Conservation (phyloP, 1,140 invertebrate genomes). For the Macrotrachela quadricornifera region DNA sequence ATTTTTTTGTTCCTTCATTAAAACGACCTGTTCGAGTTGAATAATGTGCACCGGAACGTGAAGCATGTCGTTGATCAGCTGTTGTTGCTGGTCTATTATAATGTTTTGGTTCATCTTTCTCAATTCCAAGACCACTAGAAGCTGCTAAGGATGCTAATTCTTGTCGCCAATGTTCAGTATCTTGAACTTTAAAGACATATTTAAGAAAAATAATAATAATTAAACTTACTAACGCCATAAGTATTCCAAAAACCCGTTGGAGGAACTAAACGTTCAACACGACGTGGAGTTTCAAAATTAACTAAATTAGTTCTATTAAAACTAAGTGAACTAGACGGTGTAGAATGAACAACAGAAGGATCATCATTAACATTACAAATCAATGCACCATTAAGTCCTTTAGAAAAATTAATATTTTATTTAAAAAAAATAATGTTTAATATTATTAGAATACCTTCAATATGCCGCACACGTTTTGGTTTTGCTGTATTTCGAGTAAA, state of each 20-base stretch:
- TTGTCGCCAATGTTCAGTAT: conserved; percentile 5
- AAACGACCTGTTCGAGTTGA: too few species aligned
- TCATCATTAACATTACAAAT: conserved; percentile 28
- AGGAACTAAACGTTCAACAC: conserved; percentile 20
- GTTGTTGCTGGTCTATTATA: not conserved
- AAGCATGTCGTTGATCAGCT: too few species aligned
- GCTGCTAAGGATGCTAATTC: conserved; percentile 1
- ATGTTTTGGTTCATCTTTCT: not conserved
- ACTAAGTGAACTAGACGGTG: conserved; percentile 16
- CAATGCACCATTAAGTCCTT: conserved; percentile 24
- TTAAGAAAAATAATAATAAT: not conserved
- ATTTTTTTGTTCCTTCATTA: too few species aligned
- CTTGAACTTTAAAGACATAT: not conserved
- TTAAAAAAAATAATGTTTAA: too few species aligned
- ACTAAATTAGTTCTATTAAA: conserved; percentile 21
- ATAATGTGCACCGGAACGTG: too few species aligned
- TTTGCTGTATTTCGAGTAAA: conserved; percentile 29
- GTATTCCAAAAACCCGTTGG: conserved; percentile 9
- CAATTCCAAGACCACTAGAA: not conserved
- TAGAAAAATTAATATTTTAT: not conserved
- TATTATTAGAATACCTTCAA: conserved; percentile 26
- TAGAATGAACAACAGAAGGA: conserved; percentile 16
- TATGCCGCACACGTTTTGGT: conserved; percentile 21
- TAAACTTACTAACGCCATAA: conserved; percentile 18
- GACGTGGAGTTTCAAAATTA: conserved; percentile 19